A percentile compares a stretch with the other conserved stretches of the same genome.
These are phyloP conservation scores for Anadara kagoshimensis DNA, from an alignment of 1,140 invertebrate genomes.

Conservation along the genomic window DNA sequence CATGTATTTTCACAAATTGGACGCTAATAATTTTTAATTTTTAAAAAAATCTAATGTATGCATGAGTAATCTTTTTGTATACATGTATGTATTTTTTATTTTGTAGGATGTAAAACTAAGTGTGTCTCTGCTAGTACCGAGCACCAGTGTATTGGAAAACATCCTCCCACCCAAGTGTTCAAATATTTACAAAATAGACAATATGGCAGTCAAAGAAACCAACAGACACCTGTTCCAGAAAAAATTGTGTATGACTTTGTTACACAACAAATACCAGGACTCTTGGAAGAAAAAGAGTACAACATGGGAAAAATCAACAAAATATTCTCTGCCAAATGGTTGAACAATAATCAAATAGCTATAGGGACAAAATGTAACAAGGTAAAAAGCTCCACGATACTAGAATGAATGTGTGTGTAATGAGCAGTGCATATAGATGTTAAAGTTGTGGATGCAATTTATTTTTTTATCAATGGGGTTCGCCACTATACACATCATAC, in stretches of 20 bases:
- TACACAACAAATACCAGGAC: slow-evolving; percentile 53
- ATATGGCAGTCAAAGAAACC: no score
- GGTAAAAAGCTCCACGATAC: slow-evolving; percentile 74
- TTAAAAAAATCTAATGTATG: no score
- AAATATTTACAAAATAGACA: no score
- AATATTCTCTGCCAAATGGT: slow-evolving; percentile 96
- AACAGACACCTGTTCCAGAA: background rate
- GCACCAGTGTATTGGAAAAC: no score
- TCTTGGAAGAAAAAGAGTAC: slow-evolving; percentile 68
- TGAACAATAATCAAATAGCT: slow-evolving; percentile 94
- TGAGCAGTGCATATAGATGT: background rate
- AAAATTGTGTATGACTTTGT: slow-evolving; percentile 19
- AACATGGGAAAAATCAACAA: slow-evolving; percentile 85
- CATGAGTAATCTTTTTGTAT: no score
- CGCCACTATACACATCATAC: background rate
- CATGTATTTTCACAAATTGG: no score
- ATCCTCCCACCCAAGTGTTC: no score
- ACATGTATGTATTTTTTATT: no score
- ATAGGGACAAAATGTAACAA: slow-evolving; percentile 98
- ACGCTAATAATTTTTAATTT: no score
- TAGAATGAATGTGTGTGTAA: no score
- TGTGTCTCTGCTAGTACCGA: no score
- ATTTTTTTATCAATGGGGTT: background rate
- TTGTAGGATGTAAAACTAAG: no score
- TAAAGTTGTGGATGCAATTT: background rate